Conservation (phyloP, 1,140 invertebrate genomes). For the Diachasmimorpha longicaudata region DNA sequence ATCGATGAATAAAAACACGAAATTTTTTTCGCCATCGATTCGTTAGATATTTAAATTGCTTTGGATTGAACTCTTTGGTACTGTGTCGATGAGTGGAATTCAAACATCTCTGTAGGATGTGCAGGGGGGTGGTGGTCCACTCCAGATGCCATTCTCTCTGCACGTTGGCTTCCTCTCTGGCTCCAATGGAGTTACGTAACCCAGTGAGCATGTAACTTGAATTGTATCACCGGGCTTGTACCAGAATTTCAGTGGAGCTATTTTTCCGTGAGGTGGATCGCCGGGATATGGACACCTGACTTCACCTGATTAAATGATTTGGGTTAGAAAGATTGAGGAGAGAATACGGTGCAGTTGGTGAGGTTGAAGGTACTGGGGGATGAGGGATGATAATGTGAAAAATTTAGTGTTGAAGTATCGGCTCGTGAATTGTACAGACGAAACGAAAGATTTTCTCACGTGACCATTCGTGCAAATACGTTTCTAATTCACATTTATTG, state of each 20-base stretch:
- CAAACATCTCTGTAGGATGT: conserved; percentile 60
- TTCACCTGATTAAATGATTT: conserved; percentile 66
- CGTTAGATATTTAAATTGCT: conserved; percentile 30
- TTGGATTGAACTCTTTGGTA: conserved; percentile 26
- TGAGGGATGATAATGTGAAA: neutral
- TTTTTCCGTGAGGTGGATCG: conserved; percentile 73
- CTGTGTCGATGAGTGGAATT: conserved; percentile 29
- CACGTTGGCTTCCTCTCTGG: conserved; percentile 58
- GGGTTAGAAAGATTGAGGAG: neutral
- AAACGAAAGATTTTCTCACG: too few relatives aligned
- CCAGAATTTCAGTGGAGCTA: conserved; percentile 76
- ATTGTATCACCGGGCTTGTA: conserved; percentile 79
- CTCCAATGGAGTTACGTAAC: conserved; percentile 65
- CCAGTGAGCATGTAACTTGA: conserved; percentile 74
- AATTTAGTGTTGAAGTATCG: too few relatives aligned
- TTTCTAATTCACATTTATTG: too few relatives aligned
- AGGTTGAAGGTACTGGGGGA: too few relatives aligned
- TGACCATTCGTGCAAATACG: too few relatives aligned
- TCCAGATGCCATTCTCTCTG: conserved; percentile 61
- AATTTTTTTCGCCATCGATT: neutral
- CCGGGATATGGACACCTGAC: conserved; percentile 77
- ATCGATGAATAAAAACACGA: neutral
- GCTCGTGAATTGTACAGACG: too few relatives aligned
- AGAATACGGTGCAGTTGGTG: too few relatives aligned
- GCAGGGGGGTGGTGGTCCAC: conserved; percentile 60